Conservation (phyloP, 2,113 vertebrate genomes). For the Natator depressus region DNA sequence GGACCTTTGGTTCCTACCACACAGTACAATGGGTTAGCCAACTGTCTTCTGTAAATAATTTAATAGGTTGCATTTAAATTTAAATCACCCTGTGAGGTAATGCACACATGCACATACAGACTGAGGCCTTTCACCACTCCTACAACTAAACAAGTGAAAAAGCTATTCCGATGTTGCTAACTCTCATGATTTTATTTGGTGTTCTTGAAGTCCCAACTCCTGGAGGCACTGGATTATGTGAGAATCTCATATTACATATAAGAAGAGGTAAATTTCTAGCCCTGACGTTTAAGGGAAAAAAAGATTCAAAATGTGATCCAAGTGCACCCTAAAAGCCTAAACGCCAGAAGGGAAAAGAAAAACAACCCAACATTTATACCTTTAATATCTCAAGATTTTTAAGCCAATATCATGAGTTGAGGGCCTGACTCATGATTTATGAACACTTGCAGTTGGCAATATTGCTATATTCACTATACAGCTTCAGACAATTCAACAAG, state of each 20-base stretch:
- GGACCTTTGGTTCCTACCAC: slow-evolving; percentile 76
- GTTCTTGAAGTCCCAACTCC: neutral
- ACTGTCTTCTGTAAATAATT: slow-evolving; percentile 87
- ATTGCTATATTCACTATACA: neutral
- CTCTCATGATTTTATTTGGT: neutral
- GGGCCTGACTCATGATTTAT: neutral
- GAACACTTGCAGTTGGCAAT: neutral
- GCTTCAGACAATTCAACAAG: neutral
- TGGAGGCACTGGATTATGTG: neutral
- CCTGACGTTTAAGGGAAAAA: neutral
- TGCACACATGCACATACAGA: neutral
- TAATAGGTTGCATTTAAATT: slow-evolving; percentile 71
- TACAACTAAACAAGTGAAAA: neutral
- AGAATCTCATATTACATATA: neutral
- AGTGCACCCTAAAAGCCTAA: neutral
- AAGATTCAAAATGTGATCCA: neutral
- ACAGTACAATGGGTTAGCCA: slow-evolving; percentile 69
- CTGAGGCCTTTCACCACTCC: neutral
- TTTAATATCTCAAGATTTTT: neutral
- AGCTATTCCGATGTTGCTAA: neutral
- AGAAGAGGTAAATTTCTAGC: neutral
- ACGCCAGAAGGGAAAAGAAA: neutral
- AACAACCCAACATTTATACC: neutral
- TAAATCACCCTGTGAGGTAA: slow-evolving; percentile 46
- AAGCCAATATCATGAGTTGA: neutral